These are phyloP conservation scores for Schizotus pectinicornis DNA, from an alignment of 2,888 invertebrate species.

Conservation along the genomic window DNA sequence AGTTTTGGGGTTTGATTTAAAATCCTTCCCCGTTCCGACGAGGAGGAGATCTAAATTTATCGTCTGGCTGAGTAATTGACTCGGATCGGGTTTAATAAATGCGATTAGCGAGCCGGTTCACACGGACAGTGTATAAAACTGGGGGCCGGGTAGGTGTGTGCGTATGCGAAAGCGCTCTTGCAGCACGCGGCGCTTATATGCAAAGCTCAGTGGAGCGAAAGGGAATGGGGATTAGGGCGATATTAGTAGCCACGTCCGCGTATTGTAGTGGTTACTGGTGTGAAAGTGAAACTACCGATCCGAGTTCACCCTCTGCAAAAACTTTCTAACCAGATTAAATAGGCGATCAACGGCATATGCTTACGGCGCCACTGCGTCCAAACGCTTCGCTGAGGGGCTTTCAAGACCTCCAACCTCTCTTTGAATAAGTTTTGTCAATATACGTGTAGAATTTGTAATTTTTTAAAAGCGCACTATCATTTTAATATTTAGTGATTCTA, in stretches of 20 bases:
- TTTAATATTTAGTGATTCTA: no score
- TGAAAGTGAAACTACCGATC: constrained; percentile 58
- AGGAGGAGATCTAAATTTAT: no score
- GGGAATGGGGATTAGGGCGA: constrained; percentile 50
- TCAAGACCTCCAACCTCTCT: no score
- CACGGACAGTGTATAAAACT: constrained; percentile 43
- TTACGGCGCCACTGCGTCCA: constrained; percentile 15
- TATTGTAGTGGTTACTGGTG: constrained; percentile 61
- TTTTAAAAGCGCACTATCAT: no score
- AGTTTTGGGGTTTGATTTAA: no score
- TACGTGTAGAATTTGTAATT: no score
- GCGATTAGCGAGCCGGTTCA: constrained; percentile 50
- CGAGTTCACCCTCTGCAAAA: constrained; percentile 40
- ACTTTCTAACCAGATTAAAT: constrained; percentile 47
- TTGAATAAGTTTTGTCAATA: no score
- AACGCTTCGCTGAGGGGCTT: background rate
- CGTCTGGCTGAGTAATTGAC: no score
- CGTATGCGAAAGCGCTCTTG: constrained; percentile 9
- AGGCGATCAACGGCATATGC: constrained; percentile 52
- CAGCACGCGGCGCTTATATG: constrained; percentile 37
- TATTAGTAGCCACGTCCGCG: constrained; percentile 55
- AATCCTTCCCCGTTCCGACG: no score
- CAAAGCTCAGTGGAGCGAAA: constrained; percentile 44
- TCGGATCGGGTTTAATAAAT: constrained; percentile 47
- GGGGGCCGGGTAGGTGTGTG: constrained; percentile 40